These are phyloP conservation scores for Eriocheir sinensis DNA, from an alignment of 1,140 invertebrate species.

Conservation along the genomic window DNA sequence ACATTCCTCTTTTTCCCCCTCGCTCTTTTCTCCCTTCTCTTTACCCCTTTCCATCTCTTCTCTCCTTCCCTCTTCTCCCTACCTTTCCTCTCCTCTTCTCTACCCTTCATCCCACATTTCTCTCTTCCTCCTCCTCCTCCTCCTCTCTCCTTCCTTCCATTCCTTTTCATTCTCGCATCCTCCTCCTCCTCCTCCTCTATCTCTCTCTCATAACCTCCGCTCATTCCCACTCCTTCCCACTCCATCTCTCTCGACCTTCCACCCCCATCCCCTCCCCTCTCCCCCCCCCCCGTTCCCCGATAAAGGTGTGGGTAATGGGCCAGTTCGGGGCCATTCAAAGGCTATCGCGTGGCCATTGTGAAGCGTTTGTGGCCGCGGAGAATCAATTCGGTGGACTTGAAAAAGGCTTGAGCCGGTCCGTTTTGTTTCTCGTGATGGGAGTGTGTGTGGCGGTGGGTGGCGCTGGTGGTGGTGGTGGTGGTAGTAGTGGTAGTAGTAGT, in stretches of 20 bases:
- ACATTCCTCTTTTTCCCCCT: not conserved
- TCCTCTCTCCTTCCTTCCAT: not conserved
- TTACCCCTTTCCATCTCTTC: not conserved
- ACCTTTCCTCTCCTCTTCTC: not conserved
- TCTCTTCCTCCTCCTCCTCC: constrained; percentile 28
- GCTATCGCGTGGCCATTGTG: not conserved
- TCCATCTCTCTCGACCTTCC: not conserved
- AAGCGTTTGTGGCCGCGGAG: not conserved
- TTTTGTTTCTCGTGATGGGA: not conserved
- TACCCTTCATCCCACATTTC: constrained; percentile 32
- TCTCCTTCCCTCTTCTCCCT: not conserved
- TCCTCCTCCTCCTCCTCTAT: not conserved
- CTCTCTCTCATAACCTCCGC: too few species aligned
- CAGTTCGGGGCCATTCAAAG: not conserved
- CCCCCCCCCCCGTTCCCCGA: not conserved
- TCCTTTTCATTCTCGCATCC: not conserved
- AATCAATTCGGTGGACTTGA: not conserved
- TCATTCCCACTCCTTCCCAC: not conserved
- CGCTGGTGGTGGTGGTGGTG: not conserved
- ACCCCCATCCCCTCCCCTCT: not conserved
- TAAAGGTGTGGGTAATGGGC: not conserved
- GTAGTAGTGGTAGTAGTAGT: not conserved
- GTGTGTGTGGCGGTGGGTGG: too few species aligned
- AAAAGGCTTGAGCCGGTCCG: not conserved
- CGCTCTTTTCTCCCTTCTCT: not conserved